Conservation (phyloP, 1,140 invertebrate genomes). For the Adelges cooleyi region DNA sequence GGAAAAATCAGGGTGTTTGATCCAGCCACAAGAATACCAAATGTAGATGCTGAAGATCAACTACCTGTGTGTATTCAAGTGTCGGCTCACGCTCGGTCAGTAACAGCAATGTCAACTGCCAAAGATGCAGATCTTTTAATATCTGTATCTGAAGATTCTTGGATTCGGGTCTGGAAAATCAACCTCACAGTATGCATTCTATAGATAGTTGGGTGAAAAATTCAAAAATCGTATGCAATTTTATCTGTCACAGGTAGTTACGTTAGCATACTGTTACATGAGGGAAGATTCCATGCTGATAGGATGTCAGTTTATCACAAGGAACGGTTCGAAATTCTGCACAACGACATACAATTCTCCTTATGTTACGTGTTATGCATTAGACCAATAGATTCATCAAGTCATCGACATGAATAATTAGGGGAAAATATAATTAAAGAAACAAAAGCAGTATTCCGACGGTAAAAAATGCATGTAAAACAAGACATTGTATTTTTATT, state of each 20-base stretch:
- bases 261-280: constrained; percentile 28
- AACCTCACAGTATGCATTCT: background rate
- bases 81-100: constrained; percentile 41
- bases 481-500: constrained; percentile 23
- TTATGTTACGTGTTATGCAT: constrained; percentile 33
- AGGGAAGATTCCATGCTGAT: constrained; percentile 35
- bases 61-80: constrained; percentile 38
- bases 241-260: constrained; percentile 29
- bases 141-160: constrained; percentile 41
- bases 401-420: no score
- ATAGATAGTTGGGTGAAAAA: constrained; percentile 30
- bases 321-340: constrained; percentile 35
- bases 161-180: constrained; percentile 39
- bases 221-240: no score
- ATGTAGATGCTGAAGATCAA: background rate
- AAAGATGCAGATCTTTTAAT: constrained; percentile 38
- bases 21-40: background rate
- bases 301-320: constrained; percentile 35
- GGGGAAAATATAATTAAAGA: no score
- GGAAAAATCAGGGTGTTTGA: constrained; percentile 23
- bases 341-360: constrained; percentile 35
- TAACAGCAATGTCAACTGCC: constrained; percentile 42
- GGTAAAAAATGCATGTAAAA: constrained; percentile 2
- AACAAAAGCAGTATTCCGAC: no score
- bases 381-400: no score